Conservation (phyloP, 2,113 vertebrate species). For the Cinclus cinclus region DNA sequence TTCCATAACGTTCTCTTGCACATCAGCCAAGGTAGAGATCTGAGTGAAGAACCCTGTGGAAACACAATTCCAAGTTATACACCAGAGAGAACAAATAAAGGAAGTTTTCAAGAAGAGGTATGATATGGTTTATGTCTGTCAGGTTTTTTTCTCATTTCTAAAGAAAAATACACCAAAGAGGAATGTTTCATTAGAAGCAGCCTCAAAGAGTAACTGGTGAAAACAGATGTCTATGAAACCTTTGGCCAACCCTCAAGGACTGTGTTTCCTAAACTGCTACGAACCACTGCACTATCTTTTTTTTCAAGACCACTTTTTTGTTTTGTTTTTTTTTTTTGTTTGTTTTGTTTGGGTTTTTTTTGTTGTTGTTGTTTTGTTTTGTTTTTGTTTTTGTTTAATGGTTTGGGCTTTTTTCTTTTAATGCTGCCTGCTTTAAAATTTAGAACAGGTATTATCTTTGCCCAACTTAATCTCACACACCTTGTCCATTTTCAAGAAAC, state of each 20-base stretch:
- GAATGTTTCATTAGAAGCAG: background rate
- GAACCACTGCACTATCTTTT: background rate
- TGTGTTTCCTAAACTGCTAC: background rate
- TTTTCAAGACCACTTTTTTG: background rate
- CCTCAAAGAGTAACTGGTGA: background rate
- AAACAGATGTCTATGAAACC: background rate
- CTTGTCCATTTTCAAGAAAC: background rate
- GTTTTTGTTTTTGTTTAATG: background rate
- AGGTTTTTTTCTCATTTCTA: background rate
- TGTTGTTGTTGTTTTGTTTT: too few species aligned
- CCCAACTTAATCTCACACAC: background rate
- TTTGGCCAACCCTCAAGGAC: background rate
- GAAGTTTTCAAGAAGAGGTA: background rate
- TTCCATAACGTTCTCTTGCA: constrained; percentile 99
- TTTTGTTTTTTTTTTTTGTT: too few species aligned
- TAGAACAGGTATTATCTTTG: background rate
- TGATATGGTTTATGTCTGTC: background rate
- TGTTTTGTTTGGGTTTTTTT: too few species aligned
- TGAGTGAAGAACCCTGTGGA: constrained; percentile 94
- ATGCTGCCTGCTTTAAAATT: background rate
- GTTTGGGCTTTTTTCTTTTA: background rate
- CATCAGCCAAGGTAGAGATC: constrained; percentile 96
- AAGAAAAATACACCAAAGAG: background rate
- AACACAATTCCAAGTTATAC: background rate
- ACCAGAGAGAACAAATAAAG: background rate